Evolutionary conservation across 53 echinoderm and acorn worm genomes (phyloP), one percentile per base, ranked within the genome.

Genomic region (Henricia sp.): DNA sequence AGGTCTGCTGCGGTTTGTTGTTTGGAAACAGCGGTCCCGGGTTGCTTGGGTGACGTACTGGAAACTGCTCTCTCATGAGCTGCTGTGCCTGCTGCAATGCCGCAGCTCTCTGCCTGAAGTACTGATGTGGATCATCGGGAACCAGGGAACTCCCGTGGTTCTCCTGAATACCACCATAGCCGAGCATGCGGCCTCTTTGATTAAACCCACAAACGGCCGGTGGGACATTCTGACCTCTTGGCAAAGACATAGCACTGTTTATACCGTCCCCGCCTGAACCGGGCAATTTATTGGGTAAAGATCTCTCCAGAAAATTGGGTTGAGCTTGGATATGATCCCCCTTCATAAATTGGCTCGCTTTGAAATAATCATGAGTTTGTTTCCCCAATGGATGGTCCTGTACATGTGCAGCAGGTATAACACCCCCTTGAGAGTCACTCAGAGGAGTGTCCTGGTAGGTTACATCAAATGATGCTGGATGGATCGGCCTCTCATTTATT

Each of bases 31-130:
- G 63, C 43, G 33, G 48, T 3, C 63, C 32, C 10, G 64, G 2
- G 20, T 64, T 43, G 35, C 37, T 36, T 24, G 46, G 71, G n/a
- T n/a, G n/a, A n/a, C n/a, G 62, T 28, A 62, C 44, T 32, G 57
- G 41, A 46, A 80, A 50, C 80, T 63, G 80, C 80, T 77, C 77
- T 29, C 60, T 58, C 12, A 42, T n/a, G n/a, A n/a, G n/a, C n/a
- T n/a, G 42, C 40, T 63, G 56, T 19, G 80, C 65, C n/a, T 80
- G 62, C 12, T 80, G 80, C 6, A 50, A 44, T 3, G 62, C 43
- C 21, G 40, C 14, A 1, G 77, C 64, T 80, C 80, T 80, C 63
- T 80, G 80, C 57, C 80, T 80, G 80, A 80, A 80, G 80, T 80
- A 80, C 80, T 80, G 80, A 30, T 80, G 80, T 8, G 80, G 80